Evolutionary conservation across 2,888 invertebrate species (phyloP), one percentile per base, ranked within the genome.

Genomic region (Nudaria mundana): DNA sequence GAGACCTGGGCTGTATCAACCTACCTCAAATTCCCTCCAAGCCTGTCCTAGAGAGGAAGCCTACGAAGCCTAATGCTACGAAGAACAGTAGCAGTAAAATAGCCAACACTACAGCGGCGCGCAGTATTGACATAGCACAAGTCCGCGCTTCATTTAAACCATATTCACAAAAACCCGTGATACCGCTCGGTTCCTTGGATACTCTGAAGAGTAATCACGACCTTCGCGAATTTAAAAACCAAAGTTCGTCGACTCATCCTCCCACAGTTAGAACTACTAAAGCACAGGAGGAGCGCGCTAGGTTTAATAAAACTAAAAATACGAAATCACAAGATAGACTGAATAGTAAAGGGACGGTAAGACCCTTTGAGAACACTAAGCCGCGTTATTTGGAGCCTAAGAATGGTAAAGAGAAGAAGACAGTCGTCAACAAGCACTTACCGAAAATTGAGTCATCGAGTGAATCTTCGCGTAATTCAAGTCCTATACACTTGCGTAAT

Each of bases 391-490:
- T 93, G 54, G 92, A 93, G 53, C 91, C 92, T 2, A 84, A 89
- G 14, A 11, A 44, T 6, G 11, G 34, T 1, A 75, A 66, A 31
- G 72, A 71, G 3, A 55, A 59, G 34, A 71, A 66, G 30, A 46
- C 70, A 52, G 55, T 72, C 12, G 50, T 75, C 2, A 84, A 81
- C 18, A 89, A 85, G 38, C 62, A 85, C 12, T 70, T 79, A 12
- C 81, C 86, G 25, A 87, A 85, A 48, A 81, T 89, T 66, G 78
- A 90, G 10, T 91, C 91, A 1, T 92, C 91, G 0, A 92, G 91
- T 30, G 93, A 93, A 56, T 93, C 93, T 0, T 93, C 93, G 0
- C 85, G 93, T 7, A 93, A 92, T 44, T 92, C 93, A 1, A 93
- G 93, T 58, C 93, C 93, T 1, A 90, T 92, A 2, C 89, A 89